These are phyloP conservation scores for Salarias fasciatus DNA, from an alignment of 2,797 vertebrate genomes.

Conservation along the genomic window DNA sequence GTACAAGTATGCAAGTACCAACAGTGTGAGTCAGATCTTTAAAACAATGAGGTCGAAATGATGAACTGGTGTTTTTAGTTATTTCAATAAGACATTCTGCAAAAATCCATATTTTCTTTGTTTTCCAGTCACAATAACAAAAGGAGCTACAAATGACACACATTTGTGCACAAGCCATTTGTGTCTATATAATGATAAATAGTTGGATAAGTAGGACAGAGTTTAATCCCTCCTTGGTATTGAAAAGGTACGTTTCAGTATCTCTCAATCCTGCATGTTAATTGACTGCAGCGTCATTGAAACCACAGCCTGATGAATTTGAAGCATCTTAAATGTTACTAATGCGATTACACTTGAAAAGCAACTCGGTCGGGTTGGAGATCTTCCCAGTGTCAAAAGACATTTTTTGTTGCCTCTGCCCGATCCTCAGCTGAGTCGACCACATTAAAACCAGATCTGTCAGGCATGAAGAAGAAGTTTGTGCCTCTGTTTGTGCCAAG, in stretches of 20 bases:
- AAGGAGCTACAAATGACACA: constrained; percentile 22
- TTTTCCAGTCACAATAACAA: constrained; percentile 3
- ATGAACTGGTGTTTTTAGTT: too few relatives aligned
- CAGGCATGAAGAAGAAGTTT: constrained; percentile 48
- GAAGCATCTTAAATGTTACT: constrained; percentile 50
- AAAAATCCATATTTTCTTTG: too few relatives aligned
- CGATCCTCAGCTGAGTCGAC: constrained; percentile 50
- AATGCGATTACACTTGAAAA: constrained; percentile 66
- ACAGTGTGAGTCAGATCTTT: too few relatives aligned
- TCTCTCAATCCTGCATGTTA: constrained; percentile 58
- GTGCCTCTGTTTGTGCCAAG: constrained; percentile 61
- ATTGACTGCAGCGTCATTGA: constrained; percentile 48
- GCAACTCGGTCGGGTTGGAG: constrained; percentile 58
- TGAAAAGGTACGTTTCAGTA: constrained; percentile 74
- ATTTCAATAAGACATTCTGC: background rate
- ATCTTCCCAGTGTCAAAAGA: constrained; percentile 55
- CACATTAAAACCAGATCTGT: constrained; percentile 74
- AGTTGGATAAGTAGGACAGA: constrained; percentile 66
- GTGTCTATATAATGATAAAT: constrained; percentile 71
- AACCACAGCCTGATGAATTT: constrained; percentile 62
- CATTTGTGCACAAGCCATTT: constrained; percentile 55
- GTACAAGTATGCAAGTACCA: too few relatives aligned
- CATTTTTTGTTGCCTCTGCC: constrained; percentile 60
- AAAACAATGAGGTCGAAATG: too few relatives aligned
- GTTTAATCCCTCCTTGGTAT: constrained; percentile 61